These are phyloP conservation scores for Gouania willdenowi DNA, from an alignment of 2,797 vertebrate genomes.

Conservation along the genomic window DNA sequence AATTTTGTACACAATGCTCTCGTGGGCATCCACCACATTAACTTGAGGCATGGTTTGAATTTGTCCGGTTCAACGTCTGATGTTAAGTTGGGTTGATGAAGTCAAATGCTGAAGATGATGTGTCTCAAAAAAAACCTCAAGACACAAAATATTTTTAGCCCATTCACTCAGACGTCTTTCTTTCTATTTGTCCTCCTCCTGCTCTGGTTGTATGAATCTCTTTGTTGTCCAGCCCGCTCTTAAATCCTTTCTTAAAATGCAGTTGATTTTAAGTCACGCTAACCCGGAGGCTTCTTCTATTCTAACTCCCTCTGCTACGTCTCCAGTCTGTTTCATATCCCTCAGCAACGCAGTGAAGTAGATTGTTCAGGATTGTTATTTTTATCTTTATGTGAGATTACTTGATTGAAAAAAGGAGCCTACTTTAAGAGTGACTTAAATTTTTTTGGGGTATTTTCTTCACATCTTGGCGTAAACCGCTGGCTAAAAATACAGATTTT, in stretches of 20 bases:
- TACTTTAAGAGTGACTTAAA: no score
- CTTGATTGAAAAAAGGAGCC: no score
- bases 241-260: conserved; percentile 46
- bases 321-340: conserved; percentile 18
- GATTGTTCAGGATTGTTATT: conserved; percentile 45
- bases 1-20: no score
- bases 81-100: conserved; percentile 28
- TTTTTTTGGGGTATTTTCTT: no score
- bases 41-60: conserved; percentile 4
- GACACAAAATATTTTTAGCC: neutral
- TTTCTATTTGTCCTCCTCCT: conserved; percentile 11
- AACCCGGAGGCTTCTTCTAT: conserved; percentile 59
- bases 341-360: conserved; percentile 59
- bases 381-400: no score
- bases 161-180: conserved; percentile 1
- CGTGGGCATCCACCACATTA: conserved; percentile 5
- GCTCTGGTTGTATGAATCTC: conserved; percentile 37
- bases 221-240: conserved; percentile 21
- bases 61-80: conserved; percentile 13
- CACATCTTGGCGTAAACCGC: no score
- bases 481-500: no score
- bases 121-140: conserved; percentile 27
- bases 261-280: conserved; percentile 64
- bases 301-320: conserved; percentile 38
- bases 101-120: conserved; percentile 34